Percentiles rank a stretch among this genome's conserved stretches.
Conservation (phyloP, 1,140 invertebrate genomes). For the Pseudoatta argentina region DNA sequence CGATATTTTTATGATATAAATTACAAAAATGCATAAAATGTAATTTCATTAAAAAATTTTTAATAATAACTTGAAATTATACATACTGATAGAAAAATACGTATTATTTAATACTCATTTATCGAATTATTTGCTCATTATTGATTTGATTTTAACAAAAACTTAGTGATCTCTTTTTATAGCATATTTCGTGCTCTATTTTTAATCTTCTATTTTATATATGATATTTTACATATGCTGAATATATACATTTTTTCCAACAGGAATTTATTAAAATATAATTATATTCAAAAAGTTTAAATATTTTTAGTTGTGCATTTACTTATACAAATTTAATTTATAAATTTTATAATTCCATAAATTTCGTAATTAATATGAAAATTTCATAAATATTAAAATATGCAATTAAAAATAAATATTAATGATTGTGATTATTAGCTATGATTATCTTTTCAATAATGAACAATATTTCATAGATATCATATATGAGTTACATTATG, state of each 20-base stretch:
- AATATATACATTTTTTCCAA: background rate
- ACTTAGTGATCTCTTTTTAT: no score
- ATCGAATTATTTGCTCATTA: background rate
- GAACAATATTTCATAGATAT: background rate
- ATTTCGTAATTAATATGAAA: background rate
- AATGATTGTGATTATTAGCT: background rate
- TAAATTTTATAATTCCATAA: no score
- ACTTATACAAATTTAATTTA: background rate
- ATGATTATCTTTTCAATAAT: background rate
- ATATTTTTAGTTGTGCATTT: background rate
- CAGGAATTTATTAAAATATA: background rate
- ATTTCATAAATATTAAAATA: no score
- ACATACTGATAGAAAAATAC: no score
- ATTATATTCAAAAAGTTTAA: background rate
- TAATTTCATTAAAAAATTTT: no score
- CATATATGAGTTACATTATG: background rate
- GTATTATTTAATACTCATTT: background rate
- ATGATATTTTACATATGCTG: background rate
- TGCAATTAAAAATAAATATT: constrained; percentile 13
- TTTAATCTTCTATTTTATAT: background rate
- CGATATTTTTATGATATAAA: background rate
- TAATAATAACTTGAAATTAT: no score
- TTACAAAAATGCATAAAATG: background rate
- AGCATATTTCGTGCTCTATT: background rate
- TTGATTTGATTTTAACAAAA: background rate